Percentiles rank a stretch among this genome's conserved stretches.
These are phyloP conservation scores for Distichodus sexfasciatus DNA, from an alignment of 2,797 vertebrate genomes.

Conservation along the genomic window DNA sequence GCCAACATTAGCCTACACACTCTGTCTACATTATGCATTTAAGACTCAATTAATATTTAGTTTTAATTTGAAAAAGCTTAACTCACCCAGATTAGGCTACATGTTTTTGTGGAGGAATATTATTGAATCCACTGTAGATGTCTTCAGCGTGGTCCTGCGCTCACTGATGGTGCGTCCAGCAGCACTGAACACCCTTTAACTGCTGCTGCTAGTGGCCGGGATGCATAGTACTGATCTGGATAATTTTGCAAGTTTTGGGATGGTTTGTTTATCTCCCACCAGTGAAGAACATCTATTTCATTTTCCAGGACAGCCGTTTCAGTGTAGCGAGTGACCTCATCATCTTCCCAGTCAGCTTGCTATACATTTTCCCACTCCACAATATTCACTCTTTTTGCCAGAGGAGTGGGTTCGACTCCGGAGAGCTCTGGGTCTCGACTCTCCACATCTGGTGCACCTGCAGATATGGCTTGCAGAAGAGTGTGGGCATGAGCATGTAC, in stretches of 20 bases:
- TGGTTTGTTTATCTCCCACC: conserved; percentile 22
- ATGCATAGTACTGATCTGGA: conserved; percentile 28
- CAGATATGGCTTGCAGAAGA: conserved; percentile 16
- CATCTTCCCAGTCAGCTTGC: conserved; percentile 2
- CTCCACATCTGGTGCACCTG: conserved; percentile 11
- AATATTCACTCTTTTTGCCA: conserved; percentile 12
- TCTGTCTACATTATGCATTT: too few species aligned
- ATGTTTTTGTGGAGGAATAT: too few species aligned
- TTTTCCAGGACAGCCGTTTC: conserved; percentile 14
- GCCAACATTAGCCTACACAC: too few species aligned
- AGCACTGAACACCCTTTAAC: conserved; percentile 14
- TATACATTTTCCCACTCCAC: conserved; percentile 22
- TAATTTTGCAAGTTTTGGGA: conserved; percentile 22
- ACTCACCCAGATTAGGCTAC: too few species aligned
- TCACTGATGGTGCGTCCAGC: too few species aligned
- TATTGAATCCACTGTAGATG: too few species aligned
- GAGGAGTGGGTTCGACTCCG: not conserved
- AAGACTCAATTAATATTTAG: too few species aligned
- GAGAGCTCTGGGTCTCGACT: conserved; percentile 6
- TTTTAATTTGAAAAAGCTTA: too few species aligned
- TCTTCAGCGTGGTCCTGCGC: too few species aligned
- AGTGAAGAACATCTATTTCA: conserved; percentile 23
- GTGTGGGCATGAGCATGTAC: not conserved
- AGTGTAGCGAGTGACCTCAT: not conserved
- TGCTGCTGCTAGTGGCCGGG: conserved; percentile 27